A percentile compares a stretch with the other conserved stretches of the same genome.
Evolutionary conservation across 2,888 invertebrate genomes (phyloP).

Genomic region (Ectemnius cavifrons): DNA sequence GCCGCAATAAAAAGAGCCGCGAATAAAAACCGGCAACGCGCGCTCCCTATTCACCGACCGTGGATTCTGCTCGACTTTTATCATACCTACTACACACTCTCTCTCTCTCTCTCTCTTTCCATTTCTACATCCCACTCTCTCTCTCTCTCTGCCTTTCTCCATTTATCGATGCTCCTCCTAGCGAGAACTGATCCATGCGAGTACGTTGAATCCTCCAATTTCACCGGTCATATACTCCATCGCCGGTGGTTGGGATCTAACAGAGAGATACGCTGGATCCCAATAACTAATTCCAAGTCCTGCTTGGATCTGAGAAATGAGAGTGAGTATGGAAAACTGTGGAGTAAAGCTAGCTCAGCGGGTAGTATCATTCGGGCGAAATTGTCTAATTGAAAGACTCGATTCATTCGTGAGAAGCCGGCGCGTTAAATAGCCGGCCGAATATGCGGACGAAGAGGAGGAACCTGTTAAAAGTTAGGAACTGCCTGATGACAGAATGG

Average conservation of each 20-base stretch:
- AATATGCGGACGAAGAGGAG: slow-evolving; percentile 36
- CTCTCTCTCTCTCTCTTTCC: neutral
- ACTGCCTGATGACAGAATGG: slow-evolving; percentile 66
- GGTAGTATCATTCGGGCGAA: neutral
- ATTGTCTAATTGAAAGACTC: slow-evolving; percentile 33
- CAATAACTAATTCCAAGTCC: no score
- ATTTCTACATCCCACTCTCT: no score
- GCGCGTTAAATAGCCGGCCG: slow-evolving; percentile 26
- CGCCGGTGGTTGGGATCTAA: neutral
- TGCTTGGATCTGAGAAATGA: neutral
- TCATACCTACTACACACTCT: slow-evolving; percentile 30
- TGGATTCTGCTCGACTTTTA: slow-evolving; percentile 48
- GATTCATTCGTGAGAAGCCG: slow-evolving; percentile 34
- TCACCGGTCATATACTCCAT: slow-evolving; percentile 2
- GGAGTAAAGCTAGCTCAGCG: neutral
- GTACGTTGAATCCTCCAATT: slow-evolving; percentile 12
- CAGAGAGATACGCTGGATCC: no score
- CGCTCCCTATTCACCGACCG: slow-evolving; percentile 15
- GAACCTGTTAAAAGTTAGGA: slow-evolving; percentile 72
- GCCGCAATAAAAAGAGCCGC: slow-evolving; percentile 42
- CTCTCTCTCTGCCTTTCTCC: neutral
- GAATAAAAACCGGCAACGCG: slow-evolving; percentile 1
- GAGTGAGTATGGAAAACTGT: neutral
- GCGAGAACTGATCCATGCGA: slow-evolving; percentile 11
- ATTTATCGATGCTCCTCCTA: no score